Evolutionary conservation across 2,113 vertebrate genomes (phyloP).

Genomic region (Phalacrocorax pelagicus): DNA sequence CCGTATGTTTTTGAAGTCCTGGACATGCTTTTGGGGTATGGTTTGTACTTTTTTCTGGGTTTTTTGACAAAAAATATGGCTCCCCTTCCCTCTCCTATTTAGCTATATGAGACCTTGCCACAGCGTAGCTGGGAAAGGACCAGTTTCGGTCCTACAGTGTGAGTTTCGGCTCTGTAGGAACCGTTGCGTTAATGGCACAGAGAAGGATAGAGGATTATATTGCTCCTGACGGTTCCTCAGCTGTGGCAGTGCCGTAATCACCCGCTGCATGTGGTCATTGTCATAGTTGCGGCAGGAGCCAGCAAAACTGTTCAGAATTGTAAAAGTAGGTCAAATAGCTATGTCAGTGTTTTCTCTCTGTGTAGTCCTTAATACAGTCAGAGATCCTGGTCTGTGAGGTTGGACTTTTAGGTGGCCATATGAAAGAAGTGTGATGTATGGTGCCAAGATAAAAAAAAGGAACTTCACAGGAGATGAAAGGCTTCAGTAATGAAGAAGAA

Average conservation of each 20-base stretch:
- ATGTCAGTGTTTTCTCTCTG: background rate
- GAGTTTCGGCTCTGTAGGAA: background rate
- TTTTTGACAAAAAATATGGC: background rate
- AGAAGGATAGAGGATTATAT: background rate
- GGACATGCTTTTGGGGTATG: background rate
- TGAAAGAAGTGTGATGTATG: background rate
- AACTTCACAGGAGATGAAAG: background rate
- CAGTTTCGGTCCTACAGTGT: background rate
- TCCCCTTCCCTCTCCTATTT: background rate
- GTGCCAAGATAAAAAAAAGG: background rate
- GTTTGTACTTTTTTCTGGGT: background rate
- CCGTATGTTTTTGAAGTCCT: background rate
- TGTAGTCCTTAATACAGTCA: background rate
- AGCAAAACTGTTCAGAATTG: background rate
- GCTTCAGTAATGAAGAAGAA: background rate
- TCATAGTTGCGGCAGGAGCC: background rate
- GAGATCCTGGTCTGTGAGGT: background rate
- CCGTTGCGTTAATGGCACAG: rapidly evolving
- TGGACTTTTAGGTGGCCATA: background rate
- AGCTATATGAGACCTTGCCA: background rate
- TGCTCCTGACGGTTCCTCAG: background rate
- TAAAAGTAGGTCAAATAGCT: background rate
- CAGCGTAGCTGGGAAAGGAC: background rate
- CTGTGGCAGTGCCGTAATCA: background rate
- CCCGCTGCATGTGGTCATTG: background rate